Evolutionary conservation across 2,797 vertebrate genomes (phyloP).

Genomic region (Neosilurus mollespiculum): DNA sequence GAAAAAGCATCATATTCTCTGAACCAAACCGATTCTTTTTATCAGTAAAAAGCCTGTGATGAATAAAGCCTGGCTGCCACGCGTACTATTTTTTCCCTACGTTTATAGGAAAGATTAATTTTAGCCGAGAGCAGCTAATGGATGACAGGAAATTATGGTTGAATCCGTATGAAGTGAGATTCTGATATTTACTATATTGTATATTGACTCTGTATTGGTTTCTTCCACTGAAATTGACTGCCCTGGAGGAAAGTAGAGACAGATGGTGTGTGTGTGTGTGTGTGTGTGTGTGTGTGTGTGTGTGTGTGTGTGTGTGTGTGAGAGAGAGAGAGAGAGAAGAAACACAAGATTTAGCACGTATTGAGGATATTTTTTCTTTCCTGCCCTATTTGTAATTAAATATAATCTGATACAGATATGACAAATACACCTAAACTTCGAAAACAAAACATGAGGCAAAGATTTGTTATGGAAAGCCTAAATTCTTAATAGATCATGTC

Average conservation of each 20-base stretch:
- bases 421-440: conserved; percentile 1
- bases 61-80: conserved; percentile 47
- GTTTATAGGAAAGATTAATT: conserved; percentile 61
- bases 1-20: conserved; percentile 12
- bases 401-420: conserved; percentile 17
- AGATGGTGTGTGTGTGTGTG: not conserved
- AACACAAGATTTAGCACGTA: conserved; percentile 1
- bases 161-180: conserved; percentile 61
- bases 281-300: not conserved
- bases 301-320: conserved; percentile 24
- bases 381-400: conserved; percentile 2
- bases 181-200: conserved; percentile 56
- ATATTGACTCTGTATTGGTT: conserved; percentile 37
- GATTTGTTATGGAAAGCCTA: not conserved
- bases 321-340: conserved; percentile 11
- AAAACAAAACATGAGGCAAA: not conserved
- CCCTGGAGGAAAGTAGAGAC: conserved; percentile 34
- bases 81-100: conserved; percentile 41
- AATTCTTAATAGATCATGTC: not conserved
- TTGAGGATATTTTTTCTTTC: not conserved
- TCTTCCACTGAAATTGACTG: conserved; percentile 50
- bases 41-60: conserved; percentile 45
- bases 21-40: conserved; percentile 33
- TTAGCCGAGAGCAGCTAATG: conserved; percentile 57
- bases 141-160: conserved; percentile 60